Evolutionary conservation across 2,797 vertebrate species (phyloP).

Genomic region (Acanthurus lineatus): DNA sequence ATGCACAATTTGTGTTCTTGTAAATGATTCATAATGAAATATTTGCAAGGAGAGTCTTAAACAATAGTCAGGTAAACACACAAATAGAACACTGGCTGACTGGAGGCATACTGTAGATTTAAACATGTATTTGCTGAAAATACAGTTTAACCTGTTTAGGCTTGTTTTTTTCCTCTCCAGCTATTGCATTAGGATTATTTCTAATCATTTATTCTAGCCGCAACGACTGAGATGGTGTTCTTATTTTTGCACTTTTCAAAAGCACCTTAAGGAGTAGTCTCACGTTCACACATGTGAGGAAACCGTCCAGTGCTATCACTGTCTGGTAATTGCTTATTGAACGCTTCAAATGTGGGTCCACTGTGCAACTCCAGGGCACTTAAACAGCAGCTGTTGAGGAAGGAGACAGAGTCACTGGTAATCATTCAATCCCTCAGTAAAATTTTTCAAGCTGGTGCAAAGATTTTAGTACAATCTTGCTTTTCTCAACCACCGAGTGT

Average conservation of each 20-base stretch:
- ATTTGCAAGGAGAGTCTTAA: slow-evolving; percentile 1
- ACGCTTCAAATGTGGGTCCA: slow-evolving; percentile 33
- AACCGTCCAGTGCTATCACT: slow-evolving; percentile 33
- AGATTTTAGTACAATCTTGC: slow-evolving; percentile 11
- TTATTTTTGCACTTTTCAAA: slow-evolving; percentile 15
- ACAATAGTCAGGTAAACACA: slow-evolving; percentile 8
- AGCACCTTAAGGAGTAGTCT: slow-evolving; percentile 29
- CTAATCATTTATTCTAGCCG: background rate
- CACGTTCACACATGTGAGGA: slow-evolving; percentile 36
- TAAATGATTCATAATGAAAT: background rate
- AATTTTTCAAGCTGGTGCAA: slow-evolving; percentile 6
- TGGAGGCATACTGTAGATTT: slow-evolving; percentile 5
- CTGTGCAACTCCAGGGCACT: slow-evolving; percentile 39
- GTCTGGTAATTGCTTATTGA: slow-evolving; percentile 59
- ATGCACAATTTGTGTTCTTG: background rate
- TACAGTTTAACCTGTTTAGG: background rate
- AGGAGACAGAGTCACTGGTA: slow-evolving; percentile 24
- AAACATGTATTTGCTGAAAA: slow-evolving; percentile 7
- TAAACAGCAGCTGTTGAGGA: slow-evolving; percentile 40
- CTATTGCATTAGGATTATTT: background rate
- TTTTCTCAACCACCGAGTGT: slow-evolving; percentile 1
- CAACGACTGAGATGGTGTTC: slow-evolving; percentile 9
- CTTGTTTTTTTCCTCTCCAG: background rate
- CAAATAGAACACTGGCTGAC: background rate
- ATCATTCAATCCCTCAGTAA: slow-evolving; percentile 15